phyloP scores from a whole-genome alignment of 2,888 invertebrate species.

The Monopis laevigella region DNA sequence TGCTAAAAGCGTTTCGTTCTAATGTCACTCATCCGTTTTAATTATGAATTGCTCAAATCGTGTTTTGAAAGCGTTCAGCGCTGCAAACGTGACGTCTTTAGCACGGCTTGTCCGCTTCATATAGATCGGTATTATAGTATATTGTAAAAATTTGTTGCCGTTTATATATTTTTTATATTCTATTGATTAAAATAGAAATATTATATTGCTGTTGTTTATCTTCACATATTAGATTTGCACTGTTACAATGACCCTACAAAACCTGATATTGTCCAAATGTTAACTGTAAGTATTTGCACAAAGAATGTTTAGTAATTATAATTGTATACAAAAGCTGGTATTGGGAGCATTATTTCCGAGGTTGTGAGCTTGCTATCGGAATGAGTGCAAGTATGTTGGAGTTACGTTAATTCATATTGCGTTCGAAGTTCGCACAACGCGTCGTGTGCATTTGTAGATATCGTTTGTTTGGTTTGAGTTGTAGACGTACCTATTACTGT shows the following conservation, averaged over 20 bases:
- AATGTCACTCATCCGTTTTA: not conserved
- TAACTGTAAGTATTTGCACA: constrained; percentile 11
- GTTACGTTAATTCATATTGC: constrained; percentile 3
- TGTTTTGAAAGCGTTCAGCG: not conserved
- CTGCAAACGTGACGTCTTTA: constrained; percentile 2
- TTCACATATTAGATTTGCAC: constrained; percentile 6
- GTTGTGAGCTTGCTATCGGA: constrained; percentile 64
- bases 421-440: constrained; percentile 10
- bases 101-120: constrained; percentile 2
- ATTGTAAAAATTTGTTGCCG: constrained; percentile 5
- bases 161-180: constrained; percentile 3
- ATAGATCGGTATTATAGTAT: not conserved
- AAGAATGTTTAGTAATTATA: constrained; percentile 10
- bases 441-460: constrained; percentile 12
- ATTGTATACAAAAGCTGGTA: constrained; percentile 54
- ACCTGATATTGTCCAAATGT: constrained; percentile 10
- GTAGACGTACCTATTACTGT: constrained; percentile 17
- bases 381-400: constrained; percentile 43
- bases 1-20: constrained; percentile 27
- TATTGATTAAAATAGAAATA: not conserved
- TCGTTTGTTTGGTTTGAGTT: constrained; percentile 19
- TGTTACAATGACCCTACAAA: constrained; percentile 5
- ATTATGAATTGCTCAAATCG: constrained; percentile 7
- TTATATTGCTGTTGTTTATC: constrained; percentile 11
- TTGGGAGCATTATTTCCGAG: constrained; percentile 67